Evolutionary conservation across 1,140 invertebrate genomes (phyloP).

Genomic region (Asobara japonica): DNA sequence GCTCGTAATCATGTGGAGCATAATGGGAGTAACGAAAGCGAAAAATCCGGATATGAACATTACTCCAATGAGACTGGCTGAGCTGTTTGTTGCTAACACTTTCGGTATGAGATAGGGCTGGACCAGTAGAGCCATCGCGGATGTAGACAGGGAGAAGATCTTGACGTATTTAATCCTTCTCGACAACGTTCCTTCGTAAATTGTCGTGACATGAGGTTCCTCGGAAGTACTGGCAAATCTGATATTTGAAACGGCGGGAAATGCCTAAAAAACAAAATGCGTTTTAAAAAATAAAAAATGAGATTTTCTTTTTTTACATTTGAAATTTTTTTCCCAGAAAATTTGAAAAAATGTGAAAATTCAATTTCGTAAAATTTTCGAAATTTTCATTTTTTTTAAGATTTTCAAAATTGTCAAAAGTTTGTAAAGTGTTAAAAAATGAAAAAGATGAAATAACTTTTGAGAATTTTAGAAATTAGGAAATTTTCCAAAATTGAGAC

Average conservation of each 20-base stretch:
- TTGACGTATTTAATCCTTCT: conserved; percentile 79
- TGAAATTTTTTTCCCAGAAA: no score
- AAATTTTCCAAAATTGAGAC: background rate
- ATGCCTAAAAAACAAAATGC: background rate
- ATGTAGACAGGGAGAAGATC: conserved; percentile 82
- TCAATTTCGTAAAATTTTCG: no score
- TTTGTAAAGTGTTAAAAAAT: background rate
- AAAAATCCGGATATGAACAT: conserved; percentile 79
- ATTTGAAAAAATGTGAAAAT: no score
- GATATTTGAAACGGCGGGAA: background rate
- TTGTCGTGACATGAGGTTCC: conserved; percentile 14
- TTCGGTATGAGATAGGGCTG: conserved; percentile 80
- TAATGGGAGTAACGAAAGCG: conserved; percentile 82
- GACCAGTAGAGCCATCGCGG: conserved; percentile 72
- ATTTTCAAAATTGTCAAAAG: no score
- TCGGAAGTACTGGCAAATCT: background rate
- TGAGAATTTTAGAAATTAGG: background rate
- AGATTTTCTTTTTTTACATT: no score
- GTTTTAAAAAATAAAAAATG: no score
- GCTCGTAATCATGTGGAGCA: conserved; percentile 84
- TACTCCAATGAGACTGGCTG: conserved; percentile 69
- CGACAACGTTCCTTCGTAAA: conserved; percentile 75
- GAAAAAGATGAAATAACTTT: background rate
- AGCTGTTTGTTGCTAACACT: conserved; percentile 66
- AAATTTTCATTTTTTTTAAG: no score